These are phyloP conservation scores for Hemicordylus capensis DNA, from an alignment of 2,113 vertebrate species.

Conservation along the genomic window DNA sequence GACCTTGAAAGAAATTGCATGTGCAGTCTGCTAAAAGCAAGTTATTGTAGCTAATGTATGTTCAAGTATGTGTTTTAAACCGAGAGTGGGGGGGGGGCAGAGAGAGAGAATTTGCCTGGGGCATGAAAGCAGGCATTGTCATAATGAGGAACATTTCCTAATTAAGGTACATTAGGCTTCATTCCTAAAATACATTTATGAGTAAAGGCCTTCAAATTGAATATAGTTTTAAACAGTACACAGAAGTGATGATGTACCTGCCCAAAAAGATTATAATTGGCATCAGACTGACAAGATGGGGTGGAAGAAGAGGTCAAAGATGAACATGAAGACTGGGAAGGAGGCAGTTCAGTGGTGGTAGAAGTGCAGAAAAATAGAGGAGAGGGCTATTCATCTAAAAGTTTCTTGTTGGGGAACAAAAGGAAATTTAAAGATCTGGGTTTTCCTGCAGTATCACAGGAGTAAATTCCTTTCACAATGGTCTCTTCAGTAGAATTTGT, in stretches of 20 bases:
- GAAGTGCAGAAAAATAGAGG: too few species aligned
- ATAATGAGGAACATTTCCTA: not conserved
- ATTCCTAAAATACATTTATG: not conserved
- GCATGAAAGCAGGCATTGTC: not conserved
- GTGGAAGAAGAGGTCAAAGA: not conserved
- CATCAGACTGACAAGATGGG: not conserved
- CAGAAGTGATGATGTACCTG: not conserved
- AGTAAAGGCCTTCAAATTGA: not conserved
- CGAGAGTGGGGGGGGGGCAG: not conserved
- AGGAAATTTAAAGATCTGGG: not conserved
- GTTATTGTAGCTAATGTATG: constrained; percentile 4
- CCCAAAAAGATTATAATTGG: not conserved
- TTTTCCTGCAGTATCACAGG: not conserved
- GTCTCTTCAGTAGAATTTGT: not conserved
- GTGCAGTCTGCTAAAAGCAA: constrained; percentile 9
- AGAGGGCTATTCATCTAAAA: not conserved
- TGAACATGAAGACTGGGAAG: not conserved
- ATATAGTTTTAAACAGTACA: not conserved
- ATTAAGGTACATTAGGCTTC: not conserved
- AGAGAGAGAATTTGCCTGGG: not conserved
- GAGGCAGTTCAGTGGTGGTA: not conserved
- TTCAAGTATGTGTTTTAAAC: not conserved
- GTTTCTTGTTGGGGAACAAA: not conserved
- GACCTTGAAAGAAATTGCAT: constrained; percentile 11
- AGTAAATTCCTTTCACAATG: not conserved